Base-by-base conservation (phyloP, 1,140 invertebrate genomes). In the Musca vetustissima region DNA sequence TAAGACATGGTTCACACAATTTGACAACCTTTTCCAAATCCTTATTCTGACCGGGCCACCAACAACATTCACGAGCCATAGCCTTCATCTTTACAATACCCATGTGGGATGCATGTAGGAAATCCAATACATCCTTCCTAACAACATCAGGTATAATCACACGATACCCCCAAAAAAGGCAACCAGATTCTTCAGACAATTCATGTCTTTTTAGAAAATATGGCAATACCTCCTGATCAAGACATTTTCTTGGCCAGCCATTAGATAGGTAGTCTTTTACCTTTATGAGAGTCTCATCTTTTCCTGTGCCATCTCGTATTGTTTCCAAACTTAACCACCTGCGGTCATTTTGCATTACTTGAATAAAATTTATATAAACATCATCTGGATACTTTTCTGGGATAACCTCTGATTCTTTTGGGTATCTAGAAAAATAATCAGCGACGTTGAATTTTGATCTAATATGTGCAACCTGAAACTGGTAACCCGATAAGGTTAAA, bases 11-110 rank as follows among this genome's bases (percentile, higher is more conserved):
- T 25, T 65, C 17, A 65, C 64, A 49, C 9, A 21, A 65, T 22
- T 48, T 43, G 2, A 36, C n/a, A 21, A 28, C 36, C 1, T 25
- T 21, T 72, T 84, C 79, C 48, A 85, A 78, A 11, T 84, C 80
- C 1, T 67, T 68, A 70, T 84, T 80, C 2, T 86, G 74, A 13
- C 74, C 73, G 24, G 79, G 78, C 85, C 84, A 87, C 78, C 78
- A 86, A 4, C 84, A 72, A 59, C 81, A 82, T 2, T 69, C 74
- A 0, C 84, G 66, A 11, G 84, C 80, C 14, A 79, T 59, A 8
- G 64, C 25, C 69, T 86, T 86, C 72, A 83, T 84, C 25, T 50
- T 66, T 17, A 32, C 24, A 15, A 68, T 68, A 7, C 52, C 66
- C 43, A 68, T 57, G n/a, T 86, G 84, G 14, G 74, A 71, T 1